phyloP scores from a whole-genome alignment of 35 echinoderm and acorn worm species.

The Apostichopus californicus region DNA sequence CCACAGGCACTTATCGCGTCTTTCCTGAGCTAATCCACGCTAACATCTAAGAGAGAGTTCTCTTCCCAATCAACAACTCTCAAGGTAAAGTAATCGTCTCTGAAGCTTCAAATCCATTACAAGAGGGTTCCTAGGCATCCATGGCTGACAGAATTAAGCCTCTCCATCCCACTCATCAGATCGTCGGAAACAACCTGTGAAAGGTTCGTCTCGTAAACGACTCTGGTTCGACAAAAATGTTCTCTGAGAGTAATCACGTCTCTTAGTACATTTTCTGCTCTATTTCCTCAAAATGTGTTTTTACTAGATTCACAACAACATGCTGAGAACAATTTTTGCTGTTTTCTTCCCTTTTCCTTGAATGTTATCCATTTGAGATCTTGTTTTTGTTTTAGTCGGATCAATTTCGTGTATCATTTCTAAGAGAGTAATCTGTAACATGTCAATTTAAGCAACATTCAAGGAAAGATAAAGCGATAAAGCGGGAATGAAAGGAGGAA shows the following conservation, averaged over 20 bases:
- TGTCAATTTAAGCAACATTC: no score
- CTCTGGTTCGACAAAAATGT: background rate
- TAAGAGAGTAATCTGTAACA: no score
- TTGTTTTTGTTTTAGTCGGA: no score
- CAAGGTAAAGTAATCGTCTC: background rate
- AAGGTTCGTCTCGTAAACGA: background rate
- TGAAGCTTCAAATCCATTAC: background rate
- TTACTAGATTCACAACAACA: no score
- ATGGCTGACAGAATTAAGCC: background rate
- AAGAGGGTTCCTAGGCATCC: background rate
- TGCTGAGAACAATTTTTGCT: background rate
- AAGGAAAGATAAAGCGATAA: no score
- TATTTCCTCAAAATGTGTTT: background rate
- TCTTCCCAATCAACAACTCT: background rate
- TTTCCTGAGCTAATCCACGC: background rate
- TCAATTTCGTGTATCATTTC: no score
- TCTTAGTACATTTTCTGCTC: background rate
- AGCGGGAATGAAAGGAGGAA: no score
- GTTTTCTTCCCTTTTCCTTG: background rate
- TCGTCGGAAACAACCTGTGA: background rate
- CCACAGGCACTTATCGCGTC: constrained; percentile 1
- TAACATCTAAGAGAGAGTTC: background rate
- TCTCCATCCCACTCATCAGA: background rate
- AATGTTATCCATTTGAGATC: no score
- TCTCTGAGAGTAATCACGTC: background rate